Evolutionary conservation across 2,797 vertebrate species (phyloP).

Genomic region (Gymnoscopelus braueri): DNA sequence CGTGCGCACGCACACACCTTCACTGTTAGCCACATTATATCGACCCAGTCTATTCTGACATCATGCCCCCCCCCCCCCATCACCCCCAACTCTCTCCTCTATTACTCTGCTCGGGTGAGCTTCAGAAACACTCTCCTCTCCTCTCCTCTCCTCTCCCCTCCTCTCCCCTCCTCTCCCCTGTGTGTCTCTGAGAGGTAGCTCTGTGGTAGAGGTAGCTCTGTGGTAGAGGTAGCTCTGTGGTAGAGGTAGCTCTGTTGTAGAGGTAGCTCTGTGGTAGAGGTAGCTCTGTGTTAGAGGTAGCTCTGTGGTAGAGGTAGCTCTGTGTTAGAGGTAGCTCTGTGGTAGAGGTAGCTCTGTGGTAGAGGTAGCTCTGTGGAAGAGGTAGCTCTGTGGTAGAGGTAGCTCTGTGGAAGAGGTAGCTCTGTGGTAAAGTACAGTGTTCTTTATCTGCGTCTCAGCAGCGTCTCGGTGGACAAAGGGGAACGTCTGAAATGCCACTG

Average conservation of each 20-base stretch:
- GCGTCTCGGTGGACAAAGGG: conserved; percentile 65
- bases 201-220: conserved; percentile 38
- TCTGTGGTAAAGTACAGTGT: conserved; percentile 60
- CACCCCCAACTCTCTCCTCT: conserved; percentile 31
- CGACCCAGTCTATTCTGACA: conserved; percentile 23
- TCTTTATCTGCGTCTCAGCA: conserved; percentile 66
- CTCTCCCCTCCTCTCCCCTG: background rate
- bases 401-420: background rate
- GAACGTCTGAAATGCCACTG: conserved; percentile 57
- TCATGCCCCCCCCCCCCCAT: conserved; percentile 39
- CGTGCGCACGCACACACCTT: conserved; percentile 3
- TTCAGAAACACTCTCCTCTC: conserved; percentile 52
- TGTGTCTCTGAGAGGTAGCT: conserved; percentile 54
- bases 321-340: no score
- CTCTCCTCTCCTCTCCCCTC: conserved; percentile 35
- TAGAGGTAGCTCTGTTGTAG: no score
- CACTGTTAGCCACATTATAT: conserved; percentile 33
- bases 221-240: no score
- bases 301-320: no score
- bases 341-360: no score
- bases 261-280: no score
- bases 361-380: no score
- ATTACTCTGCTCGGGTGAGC: conserved; percentile 43
- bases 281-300: no score
- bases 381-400: no score